Evolutionary conservation across 2,888 invertebrate genomes (phyloP).

Genomic region (Tanypteryx hageni): DNA sequence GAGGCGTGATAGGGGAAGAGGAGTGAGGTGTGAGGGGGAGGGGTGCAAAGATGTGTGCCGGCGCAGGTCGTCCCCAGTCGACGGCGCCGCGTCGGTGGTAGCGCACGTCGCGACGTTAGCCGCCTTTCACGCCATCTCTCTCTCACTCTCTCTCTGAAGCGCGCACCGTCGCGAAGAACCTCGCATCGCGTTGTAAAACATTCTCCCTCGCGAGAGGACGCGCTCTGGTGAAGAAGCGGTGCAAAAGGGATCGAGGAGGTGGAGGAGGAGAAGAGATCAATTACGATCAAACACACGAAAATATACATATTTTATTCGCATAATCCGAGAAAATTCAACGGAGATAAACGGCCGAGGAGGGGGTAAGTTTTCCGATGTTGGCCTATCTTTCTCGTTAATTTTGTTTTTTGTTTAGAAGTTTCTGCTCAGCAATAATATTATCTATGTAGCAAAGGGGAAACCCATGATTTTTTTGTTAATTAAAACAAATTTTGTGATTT

Average conservation of each 20-base stretch:
- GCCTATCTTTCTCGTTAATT: not conserved
- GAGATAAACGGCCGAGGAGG: not conserved
- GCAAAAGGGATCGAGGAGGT: not conserved
- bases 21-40: too few species aligned
- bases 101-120: not conserved
- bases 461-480: too few species aligned
- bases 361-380: constrained; percentile 1
- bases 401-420: not conserved
- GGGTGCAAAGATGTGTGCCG: not conserved
- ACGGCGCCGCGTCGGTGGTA: constrained; percentile 17
- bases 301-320: not conserved
- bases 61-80: constrained; percentile 17
- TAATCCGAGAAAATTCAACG: not conserved
- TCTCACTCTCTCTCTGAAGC: not conserved
- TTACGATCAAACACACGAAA: not conserved
- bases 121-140: not conserved
- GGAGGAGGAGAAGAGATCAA: not conserved
- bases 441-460: too few species aligned
- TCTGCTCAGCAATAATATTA: not conserved
- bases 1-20: too few species aligned
- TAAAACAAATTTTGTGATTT: too few species aligned
- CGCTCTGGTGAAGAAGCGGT: not conserved
- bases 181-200: not conserved
- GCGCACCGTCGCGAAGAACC: not conserved
- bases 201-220: not conserved